A percentile compares a stretch with the other conserved stretches of the same genome.
Evolutionary conservation across 1,140 invertebrate species (phyloP).

Genomic region (Leptoteleia sp.): DNA sequence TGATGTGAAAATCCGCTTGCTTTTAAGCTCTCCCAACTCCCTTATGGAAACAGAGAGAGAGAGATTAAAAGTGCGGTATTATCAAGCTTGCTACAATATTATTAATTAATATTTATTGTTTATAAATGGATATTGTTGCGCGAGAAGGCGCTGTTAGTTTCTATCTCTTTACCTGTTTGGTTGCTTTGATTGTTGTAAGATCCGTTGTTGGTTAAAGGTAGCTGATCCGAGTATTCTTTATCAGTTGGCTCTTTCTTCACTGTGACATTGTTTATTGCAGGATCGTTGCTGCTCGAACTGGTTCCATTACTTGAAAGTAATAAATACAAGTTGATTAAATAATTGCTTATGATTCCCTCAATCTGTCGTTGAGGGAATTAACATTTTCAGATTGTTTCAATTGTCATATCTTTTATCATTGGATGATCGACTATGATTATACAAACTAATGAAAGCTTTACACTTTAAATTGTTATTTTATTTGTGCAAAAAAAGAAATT

Average conservation of each 20-base stretch:
- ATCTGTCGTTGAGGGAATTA: too few species aligned
- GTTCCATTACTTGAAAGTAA: slow-evolving; percentile 41
- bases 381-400: too few species aligned
- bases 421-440: too few species aligned
- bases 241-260: slow-evolving; percentile 62
- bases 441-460: too few species aligned
- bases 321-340: too few species aligned
- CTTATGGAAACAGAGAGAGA: slow-evolving; percentile 55
- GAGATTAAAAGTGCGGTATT: slow-evolving; percentile 65
- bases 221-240: slow-evolving; percentile 57
- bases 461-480: too few species aligned
- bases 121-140: slow-evolving; percentile 31
- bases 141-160: too few species aligned
- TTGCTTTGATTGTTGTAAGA: slow-evolving; percentile 44
- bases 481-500: too few species aligned
- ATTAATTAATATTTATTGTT: slow-evolving; percentile 58
- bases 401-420: too few species aligned
- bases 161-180: slow-evolving; percentile 51
- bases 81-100: slow-evolving; percentile 55
- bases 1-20: slow-evolving; percentile 67
- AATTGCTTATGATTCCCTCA: too few species aligned
- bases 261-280: slow-evolving; percentile 23
- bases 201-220: slow-evolving; percentile 24
- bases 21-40: slow-evolving; percentile 61
- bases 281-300: slow-evolving; percentile 12